Evolutionary conservation across 2,888 invertebrate genomes (phyloP).

Genomic region (Leptinotarsa peninsularis): DNA sequence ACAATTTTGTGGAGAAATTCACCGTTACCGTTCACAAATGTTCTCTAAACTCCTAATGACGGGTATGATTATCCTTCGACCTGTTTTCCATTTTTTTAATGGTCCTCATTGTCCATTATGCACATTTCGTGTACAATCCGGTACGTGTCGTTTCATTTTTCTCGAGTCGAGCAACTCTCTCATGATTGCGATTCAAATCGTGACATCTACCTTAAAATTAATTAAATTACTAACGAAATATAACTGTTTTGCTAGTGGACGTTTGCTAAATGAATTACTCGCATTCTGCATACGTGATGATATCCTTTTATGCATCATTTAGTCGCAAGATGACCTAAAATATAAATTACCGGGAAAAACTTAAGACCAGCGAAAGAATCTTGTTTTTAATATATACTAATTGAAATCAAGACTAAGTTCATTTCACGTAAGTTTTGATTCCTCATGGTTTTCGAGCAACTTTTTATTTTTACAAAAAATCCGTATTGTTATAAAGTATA

Average conservation of each 20-base stretch:
- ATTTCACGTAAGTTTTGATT: too few relatives aligned
- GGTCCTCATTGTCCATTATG: conserved; percentile 28
- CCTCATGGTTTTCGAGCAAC: too few relatives aligned
- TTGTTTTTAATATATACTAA: too few relatives aligned
- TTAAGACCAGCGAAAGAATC: neutral
- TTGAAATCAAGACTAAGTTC: too few relatives aligned
- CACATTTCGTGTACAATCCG: conserved; percentile 29
- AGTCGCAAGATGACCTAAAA: neutral
- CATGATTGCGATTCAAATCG: conserved; percentile 30
- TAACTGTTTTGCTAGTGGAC: conserved; percentile 28
- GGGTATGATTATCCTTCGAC: neutral
- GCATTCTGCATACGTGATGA: conserved; percentile 18
- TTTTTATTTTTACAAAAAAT: too few relatives aligned
- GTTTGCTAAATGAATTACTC: conserved; percentile 32
- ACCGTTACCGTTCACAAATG: conserved; percentile 3
- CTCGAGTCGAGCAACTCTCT: conserved; percentile 9
- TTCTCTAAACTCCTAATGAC: conserved; percentile 2
- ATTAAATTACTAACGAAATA: conserved; percentile 37
- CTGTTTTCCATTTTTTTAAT: conserved; percentile 10
- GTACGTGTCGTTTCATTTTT: conserved; percentile 27
- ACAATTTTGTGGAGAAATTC: neutral
- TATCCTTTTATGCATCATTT: conserved; percentile 16
- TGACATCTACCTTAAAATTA: conserved; percentile 34
- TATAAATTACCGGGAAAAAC: neutral
- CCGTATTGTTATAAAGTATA: too few relatives aligned